Percentiles rank a stretch among this genome's conserved stretches.
phyloP scores from a whole-genome alignment of 2,888 invertebrate genomes.

The Polydrusus cervinus region DNA sequence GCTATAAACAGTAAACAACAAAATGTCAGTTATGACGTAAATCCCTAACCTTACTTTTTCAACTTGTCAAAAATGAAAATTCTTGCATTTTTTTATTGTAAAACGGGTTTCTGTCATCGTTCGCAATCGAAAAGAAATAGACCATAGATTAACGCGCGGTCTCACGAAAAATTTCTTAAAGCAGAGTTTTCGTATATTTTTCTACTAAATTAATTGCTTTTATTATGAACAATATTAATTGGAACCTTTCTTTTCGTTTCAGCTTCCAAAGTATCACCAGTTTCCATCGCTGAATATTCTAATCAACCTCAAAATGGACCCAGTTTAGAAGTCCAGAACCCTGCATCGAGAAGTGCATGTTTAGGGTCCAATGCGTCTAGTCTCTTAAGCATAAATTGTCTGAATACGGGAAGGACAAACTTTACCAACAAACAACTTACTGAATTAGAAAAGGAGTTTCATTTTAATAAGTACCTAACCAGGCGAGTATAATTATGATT shows the following conservation, averaged over 20 bases:
- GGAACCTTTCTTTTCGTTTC: conserved; percentile 67
- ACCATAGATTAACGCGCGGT: no score
- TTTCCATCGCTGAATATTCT: conserved; percentile 65
- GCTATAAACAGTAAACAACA: no score
- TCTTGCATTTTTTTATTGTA: no score
- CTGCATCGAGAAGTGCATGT: conserved; percentile 70
- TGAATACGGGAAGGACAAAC: conserved; percentile 95
- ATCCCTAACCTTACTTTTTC: no score
- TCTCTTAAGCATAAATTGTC: conserved; percentile 69
- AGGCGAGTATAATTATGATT: conserved; percentile 68
- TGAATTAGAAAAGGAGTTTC: conserved; percentile 99
- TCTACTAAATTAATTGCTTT: no score
- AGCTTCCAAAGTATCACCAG: conserved; percentile 79
- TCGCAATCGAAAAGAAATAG: no score
- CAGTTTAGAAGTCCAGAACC: conserved; percentile 73
- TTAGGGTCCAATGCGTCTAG: conserved; percentile 70
- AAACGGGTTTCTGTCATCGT: no score
- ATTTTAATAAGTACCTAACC: conserved; percentile 99
- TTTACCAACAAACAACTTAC: conserved; percentile 99
- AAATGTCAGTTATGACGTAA: no score
- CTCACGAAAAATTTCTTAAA: no score
- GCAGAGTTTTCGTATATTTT: no score
- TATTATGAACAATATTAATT: no score
- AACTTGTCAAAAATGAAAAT: no score
- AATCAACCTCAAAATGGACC: conserved; percentile 70